These are phyloP conservation scores for Portunus trituberculatus DNA, from an alignment of 1,140 invertebrate species.

Conservation along the genomic window DNA sequence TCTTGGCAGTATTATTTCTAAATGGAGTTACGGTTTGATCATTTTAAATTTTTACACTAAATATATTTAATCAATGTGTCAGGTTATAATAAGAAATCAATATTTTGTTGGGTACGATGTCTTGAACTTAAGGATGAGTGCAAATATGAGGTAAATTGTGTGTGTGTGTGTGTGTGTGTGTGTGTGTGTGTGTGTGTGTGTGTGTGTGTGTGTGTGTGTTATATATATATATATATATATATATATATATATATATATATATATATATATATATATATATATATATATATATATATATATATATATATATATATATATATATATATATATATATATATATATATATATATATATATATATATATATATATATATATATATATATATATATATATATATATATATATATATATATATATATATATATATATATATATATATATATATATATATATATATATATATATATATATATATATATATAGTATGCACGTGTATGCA, in stretches of 20 bases:
- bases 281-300: slow-evolving; percentile 53
- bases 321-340: slow-evolving; percentile 52
- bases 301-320: slow-evolving; percentile 51
- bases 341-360: slow-evolving; percentile 44
- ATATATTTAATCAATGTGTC: too few relatives aligned
- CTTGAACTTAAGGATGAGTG: too few relatives aligned
- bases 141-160: too few relatives aligned
- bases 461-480: slow-evolving; percentile 51
- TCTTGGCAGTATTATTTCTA: too few relatives aligned
- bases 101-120: too few relatives aligned
- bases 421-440: slow-evolving; percentile 53
- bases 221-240: slow-evolving; percentile 35
- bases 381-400: slow-evolving; percentile 35
- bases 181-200: too few relatives aligned
- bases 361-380: slow-evolving; percentile 49
- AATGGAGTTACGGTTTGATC: too few relatives aligned
- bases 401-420: slow-evolving; percentile 53
- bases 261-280: slow-evolving; percentile 53
- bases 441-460: slow-evolving; percentile 53
- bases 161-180: too few relatives aligned
- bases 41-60: too few relatives aligned
- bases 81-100: too few relatives aligned
- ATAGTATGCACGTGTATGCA: background rate
- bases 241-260: slow-evolving; percentile 53
- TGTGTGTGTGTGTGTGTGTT: too few relatives aligned